These are phyloP conservation scores for Temnothorax curvispinosus DNA, from an alignment of 1,140 invertebrate species.

Conservation along the genomic window DNA sequence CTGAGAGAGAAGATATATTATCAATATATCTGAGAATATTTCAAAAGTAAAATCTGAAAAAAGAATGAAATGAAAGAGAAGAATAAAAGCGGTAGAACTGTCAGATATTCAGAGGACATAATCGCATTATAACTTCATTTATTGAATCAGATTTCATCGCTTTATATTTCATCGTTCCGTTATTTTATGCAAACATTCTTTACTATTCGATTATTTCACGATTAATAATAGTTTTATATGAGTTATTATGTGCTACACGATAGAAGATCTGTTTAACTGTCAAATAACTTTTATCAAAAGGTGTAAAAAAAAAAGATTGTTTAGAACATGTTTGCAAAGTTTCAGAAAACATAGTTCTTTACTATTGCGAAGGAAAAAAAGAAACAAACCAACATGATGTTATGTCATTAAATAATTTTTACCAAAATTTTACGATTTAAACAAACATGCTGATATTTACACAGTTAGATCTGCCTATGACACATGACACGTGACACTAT, in stretches of 20 bases:
- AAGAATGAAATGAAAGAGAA: neutral
- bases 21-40: neutral
- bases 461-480: neutral
- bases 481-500: conserved; percentile 11
- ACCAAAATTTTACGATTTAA: conserved; percentile 10
- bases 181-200: neutral
- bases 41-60: neutral
- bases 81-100: neutral
- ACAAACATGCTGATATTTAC: neutral
- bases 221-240: conserved; percentile 6
- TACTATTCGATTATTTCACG: neutral
- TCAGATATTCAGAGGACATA: neutral
- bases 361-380: neutral
- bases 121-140: conserved; percentile 3
- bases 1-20: neutral
- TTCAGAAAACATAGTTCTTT: neutral
- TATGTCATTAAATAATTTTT: neutral
- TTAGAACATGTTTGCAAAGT: neutral
- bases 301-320: neutral
- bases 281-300: neutral
- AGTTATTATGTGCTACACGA: neutral
- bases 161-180: neutral
- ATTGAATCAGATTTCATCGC: neutral
- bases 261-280: neutral
- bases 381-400: neutral